Evolutionary conservation across 2,797 vertebrate species (phyloP), one percentile per base, ranked within the genome.

Genomic region (Phrynocephalus guinanensis): DNA sequence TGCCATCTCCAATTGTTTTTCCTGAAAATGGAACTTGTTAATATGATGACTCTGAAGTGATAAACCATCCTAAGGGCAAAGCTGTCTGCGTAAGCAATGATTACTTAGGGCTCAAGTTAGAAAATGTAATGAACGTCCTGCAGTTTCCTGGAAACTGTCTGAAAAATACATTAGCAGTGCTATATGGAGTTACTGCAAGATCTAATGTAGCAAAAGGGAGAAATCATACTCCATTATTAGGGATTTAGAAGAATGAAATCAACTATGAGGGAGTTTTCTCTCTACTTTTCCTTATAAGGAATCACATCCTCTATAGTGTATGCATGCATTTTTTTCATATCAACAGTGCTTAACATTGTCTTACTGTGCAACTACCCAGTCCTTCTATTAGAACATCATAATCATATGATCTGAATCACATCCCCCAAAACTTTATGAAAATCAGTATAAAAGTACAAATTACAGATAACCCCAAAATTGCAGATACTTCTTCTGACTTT

Each of bases 231-330:
- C 48, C 82, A 28, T 67, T 75, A 66, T 13, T 28, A 78, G 67
- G 68, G 75, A 0, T 52, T 83, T 77, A 24, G 6, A 6, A 15
- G 20, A 50, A 85, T n/a, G 28, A 28, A 44, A 7, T 88, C 0
- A 60, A 28, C 44, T 52, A 67, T 6, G 48, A 18, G 15, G 78
- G 66, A 33, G 66, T 66, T 86, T 89, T 89, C 56, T n/a, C 50
- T 66, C 90, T 75, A 75, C 16, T 30, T 90, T 91, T 5, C n/a
- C 5, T 48, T 66, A 3, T 84, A 81, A 33, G 3, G 85, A 82
- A 22, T 1, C 0, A 13, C 81, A 4, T 60, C 78, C 76, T 73
- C 3, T 63, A 63, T 63, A 63, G 7, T 52, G 52, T 52, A 52
- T 52, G 52, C 60, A 63, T 15, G 16, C 16, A 63, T 63, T 4